Conservation (phyloP, 2,888 invertebrate species). For the Ornithoptera alexandrae region DNA sequence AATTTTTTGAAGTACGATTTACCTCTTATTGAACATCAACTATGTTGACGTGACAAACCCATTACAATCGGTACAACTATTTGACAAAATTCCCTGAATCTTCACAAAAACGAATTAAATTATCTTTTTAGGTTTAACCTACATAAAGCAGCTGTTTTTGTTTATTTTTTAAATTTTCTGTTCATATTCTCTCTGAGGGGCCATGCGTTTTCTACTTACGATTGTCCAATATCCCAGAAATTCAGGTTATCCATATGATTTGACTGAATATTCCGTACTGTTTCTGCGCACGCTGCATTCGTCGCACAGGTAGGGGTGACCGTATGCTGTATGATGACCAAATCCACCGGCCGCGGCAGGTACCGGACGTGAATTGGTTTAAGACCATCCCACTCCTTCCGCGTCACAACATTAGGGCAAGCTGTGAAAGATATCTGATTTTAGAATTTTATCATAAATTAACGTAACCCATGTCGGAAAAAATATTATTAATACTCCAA, state of each 20-base stretch:
- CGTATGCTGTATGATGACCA: conserved; percentile 81
- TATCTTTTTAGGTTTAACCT: too few relatives aligned
- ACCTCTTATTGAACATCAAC: too few relatives aligned
- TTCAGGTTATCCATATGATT: conserved; percentile 72
- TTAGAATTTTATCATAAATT: too few relatives aligned
- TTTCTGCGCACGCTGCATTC: conserved; percentile 62
- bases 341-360: conserved; percentile 76
- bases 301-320: conserved; percentile 69
- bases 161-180: not conserved
- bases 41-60: too few relatives aligned
- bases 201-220: conserved; percentile 58
- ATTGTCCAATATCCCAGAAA: conserved; percentile 78
- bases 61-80: too few relatives aligned
- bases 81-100: too few relatives aligned
- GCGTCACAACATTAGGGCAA: conserved; percentile 53
- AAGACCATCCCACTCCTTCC: conserved; percentile 81
- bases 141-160: too few relatives aligned
- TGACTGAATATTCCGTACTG: conserved; percentile 71
- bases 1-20: too few relatives aligned
- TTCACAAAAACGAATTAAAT: too few relatives aligned
- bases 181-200: not conserved
- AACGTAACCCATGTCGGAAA: too few relatives aligned
- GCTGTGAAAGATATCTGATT: conserved; percentile 28
- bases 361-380: conserved; percentile 73
- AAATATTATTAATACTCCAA: too few relatives aligned